phyloP scores from a whole-genome alignment of 2,797 vertebrate species.

The Catamblyrhynchus diadema region DNA sequence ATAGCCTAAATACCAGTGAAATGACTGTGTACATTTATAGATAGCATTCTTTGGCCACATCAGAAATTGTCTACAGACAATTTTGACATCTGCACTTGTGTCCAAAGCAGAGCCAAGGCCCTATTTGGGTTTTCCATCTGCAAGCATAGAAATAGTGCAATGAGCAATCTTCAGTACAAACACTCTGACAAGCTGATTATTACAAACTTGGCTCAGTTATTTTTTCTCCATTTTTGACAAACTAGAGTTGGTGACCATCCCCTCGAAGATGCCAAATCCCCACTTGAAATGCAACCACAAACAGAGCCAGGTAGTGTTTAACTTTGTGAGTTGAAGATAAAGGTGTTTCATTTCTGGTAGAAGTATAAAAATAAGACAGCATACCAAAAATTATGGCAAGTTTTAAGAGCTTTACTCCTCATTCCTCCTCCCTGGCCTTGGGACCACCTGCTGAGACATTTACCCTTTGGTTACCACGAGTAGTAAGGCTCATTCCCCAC shows the following conservation, averaged over 20 bases:
- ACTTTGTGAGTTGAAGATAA: neutral
- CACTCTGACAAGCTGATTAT: neutral
- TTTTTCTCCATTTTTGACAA: neutral
- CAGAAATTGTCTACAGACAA: neutral
- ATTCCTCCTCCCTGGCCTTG: neutral
- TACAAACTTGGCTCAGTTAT: neutral
- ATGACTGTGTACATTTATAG: neutral
- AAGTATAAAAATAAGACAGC: neutral
- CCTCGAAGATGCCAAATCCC: neutral
- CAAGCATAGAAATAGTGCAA: neutral
- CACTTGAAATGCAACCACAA: neutral
- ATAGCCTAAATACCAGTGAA: neutral
- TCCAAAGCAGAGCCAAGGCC: neutral
- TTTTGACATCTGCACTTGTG: neutral
- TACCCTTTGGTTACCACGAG: rapidly evolving
- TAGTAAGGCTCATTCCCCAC: neutral
- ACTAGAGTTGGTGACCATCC: neutral
- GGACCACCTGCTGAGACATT: neutral
- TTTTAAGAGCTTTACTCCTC: neutral
- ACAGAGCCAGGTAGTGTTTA: neutral
- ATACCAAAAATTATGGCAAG: neutral
- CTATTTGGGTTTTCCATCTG: neutral
- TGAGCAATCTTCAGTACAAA: neutral
- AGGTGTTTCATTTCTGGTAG: neutral
- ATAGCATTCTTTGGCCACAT: neutral